phyloP scores from a whole-genome alignment of 2,888 invertebrate species.

The Watsonalla cultraria region DNA sequence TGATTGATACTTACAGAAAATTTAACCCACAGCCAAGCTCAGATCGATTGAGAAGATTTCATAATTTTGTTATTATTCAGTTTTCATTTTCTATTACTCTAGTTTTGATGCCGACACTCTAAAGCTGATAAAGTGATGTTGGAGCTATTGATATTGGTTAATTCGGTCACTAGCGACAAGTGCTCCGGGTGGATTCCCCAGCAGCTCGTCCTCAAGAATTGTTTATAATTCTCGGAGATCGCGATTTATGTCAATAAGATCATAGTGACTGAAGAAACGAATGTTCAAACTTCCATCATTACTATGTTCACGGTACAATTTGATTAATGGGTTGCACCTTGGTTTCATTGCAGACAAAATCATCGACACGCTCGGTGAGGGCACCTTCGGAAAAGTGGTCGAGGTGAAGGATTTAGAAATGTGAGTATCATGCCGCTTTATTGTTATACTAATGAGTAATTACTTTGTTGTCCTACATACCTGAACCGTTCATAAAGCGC shows the following conservation, averaged over 20 bases:
- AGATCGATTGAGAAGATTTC: constrained; percentile 31
- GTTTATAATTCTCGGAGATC: constrained; percentile 14
- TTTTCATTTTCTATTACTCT: constrained; percentile 27
- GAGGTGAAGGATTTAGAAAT: constrained; percentile 97
- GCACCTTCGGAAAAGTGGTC: constrained; percentile 99
- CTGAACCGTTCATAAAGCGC: background rate
- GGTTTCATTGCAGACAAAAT: constrained; percentile 97
- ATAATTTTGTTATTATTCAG: constrained; percentile 21
- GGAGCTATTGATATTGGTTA: constrained; percentile 41
- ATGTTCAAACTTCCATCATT: constrained; percentile 53
- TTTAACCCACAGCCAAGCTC: background rate
- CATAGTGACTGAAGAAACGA: constrained; percentile 28
- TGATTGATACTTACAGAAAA: background rate
- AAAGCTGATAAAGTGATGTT: constrained; percentile 43
- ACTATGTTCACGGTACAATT: constrained; percentile 44
- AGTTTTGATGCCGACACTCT: constrained; percentile 17
- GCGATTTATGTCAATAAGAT: constrained; percentile 12
- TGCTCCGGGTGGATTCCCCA: background rate
- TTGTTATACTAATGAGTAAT: constrained; percentile 1
- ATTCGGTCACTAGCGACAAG: constrained; percentile 9
- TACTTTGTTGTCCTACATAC: constrained; percentile 8
- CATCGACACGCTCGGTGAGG: constrained; percentile 98
- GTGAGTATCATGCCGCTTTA: constrained; percentile 79
- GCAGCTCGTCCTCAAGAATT: constrained; percentile 16
- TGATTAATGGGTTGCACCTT: constrained; percentile 53